phyloP scores from a whole-genome alignment of 2,797 vertebrate genomes.

The Arremon brunneinucha region DNA sequence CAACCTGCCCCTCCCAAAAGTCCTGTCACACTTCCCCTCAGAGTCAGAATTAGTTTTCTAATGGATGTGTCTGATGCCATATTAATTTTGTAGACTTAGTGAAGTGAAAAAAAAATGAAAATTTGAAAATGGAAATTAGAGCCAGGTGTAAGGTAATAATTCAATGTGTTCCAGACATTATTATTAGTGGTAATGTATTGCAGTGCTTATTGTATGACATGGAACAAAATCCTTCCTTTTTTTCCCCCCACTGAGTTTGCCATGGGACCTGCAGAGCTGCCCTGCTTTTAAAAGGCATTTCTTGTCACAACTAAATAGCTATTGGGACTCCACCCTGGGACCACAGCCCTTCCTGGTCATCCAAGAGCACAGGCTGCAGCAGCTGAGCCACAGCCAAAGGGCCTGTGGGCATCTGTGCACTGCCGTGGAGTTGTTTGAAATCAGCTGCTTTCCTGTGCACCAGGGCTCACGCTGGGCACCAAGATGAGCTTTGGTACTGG shows the following conservation, averaged over 20 bases:
- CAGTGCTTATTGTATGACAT: fast-evolving
- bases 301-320: neutral
- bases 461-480: neutral
- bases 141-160: neutral
- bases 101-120: conserved; percentile 10
- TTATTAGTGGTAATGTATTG: neutral
- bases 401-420: neutral
- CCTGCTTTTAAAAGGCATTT: neutral
- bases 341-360: neutral
- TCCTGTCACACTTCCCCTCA: neutral
- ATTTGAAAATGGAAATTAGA: conserved; percentile 5
- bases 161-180: neutral
- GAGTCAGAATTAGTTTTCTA: neutral
- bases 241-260: neutral
- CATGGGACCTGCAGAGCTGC: neutral
- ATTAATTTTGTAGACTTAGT: neutral
- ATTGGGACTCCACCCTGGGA: neutral
- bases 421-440: neutral
- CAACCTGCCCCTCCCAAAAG: neutral
- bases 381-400: neutral
- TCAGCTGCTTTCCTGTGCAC: neutral
- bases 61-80: neutral
- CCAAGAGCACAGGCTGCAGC: neutral
- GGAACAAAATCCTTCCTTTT: neutral
- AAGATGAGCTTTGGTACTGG: neutral